Evolutionary conservation across 2,113 vertebrate species (phyloP).

Genomic region (Malurus elegans): DNA sequence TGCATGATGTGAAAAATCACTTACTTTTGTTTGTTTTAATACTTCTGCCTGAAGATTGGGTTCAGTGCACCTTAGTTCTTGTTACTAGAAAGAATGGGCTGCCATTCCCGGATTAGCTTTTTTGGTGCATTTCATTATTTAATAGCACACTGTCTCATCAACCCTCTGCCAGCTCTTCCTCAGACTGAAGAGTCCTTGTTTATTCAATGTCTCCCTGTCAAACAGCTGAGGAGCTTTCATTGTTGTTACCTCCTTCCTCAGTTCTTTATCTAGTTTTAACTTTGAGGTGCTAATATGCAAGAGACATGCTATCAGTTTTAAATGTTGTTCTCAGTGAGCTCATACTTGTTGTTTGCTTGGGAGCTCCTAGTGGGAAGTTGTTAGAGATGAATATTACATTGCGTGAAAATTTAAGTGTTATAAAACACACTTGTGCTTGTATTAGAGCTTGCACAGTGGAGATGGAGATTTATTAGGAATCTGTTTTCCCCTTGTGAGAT

Average conservation of each 20-base stretch:
- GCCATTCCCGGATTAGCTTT: neutral
- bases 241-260: neutral
- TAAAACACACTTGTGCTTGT: fast-evolving
- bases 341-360: neutral
- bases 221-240: neutral
- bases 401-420: neutral
- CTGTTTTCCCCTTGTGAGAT: neutral
- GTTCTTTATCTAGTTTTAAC: neutral
- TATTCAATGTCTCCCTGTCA: neutral
- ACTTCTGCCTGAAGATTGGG: neutral
- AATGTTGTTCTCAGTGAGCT: neutral
- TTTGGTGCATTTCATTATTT: neutral
- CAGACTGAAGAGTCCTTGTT: neutral
- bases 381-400: neutral
- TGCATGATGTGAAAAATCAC: neutral
- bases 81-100: neutral
- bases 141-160: neutral
- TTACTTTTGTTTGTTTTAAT: neutral
- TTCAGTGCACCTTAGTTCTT: neutral
- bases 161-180: neutral
- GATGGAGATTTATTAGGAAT: neutral
- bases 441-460: neutral
- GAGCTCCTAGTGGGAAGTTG: neutral
- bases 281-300: neutral
- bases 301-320: neutral